A percentile compares a stretch with the other conserved stretches of the same genome.
phyloP scores from a whole-genome alignment of 2,113 vertebrate genomes.

The Ariopsis seemanni region DNA sequence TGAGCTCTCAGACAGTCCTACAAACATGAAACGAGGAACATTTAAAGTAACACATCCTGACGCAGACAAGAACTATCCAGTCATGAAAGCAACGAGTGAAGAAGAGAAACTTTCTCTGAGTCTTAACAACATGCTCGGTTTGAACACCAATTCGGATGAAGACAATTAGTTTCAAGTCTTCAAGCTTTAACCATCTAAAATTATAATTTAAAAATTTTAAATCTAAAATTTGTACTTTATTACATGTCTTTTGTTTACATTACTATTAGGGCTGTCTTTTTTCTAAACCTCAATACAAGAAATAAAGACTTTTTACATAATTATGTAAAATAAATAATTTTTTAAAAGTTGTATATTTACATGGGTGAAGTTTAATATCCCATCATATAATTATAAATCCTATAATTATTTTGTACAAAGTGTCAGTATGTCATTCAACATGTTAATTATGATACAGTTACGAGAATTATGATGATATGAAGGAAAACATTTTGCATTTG shows the following conservation, averaged over 20 bases:
- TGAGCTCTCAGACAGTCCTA: conserved; percentile 37
- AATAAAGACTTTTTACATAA: not conserved
- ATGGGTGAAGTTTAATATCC: not conserved
- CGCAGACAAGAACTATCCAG: conserved; percentile 35
- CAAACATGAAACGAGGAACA: conserved; percentile 61
- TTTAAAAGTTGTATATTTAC: not conserved
- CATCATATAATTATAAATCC: not conserved
- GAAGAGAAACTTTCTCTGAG: conserved; percentile 61
- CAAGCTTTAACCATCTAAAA: not conserved
- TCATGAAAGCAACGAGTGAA: conserved; percentile 31
- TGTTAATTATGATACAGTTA: not conserved
- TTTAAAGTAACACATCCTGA: conserved; percentile 67
- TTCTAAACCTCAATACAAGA: not conserved
- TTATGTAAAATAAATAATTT: not conserved
- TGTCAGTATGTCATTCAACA: conserved; percentile 12
- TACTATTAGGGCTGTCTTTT: not conserved
- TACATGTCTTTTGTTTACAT: not conserved
- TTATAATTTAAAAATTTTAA: not conserved
- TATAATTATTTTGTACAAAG: conserved; percentile 53
- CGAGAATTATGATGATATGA: not conserved
- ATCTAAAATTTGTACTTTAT: not conserved
- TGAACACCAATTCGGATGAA: conserved; percentile 48
- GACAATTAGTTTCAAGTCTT: conserved; percentile 43
- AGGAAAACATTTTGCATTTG: not conserved
- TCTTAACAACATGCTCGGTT: conserved; percentile 73